phyloP scores from a whole-genome alignment of 1,140 invertebrate genomes.

The Drosophila burlai region DNA sequence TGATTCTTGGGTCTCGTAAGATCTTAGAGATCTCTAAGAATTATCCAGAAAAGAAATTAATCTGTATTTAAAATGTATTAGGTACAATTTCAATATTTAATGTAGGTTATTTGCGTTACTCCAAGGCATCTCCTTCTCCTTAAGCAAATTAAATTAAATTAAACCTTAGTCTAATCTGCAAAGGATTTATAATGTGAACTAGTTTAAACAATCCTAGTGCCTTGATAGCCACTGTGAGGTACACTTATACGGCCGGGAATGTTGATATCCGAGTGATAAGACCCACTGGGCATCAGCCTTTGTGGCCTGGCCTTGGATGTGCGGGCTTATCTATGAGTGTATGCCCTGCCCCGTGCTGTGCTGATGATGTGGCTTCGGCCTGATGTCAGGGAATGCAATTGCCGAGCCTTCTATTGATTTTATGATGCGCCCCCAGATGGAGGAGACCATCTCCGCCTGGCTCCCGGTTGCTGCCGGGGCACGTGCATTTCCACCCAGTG shows the following conservation, averaged over 20 bases:
- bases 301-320: slow-evolving; percentile 40
- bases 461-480: slow-evolving; percentile 27
- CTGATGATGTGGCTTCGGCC: slow-evolving; percentile 42
- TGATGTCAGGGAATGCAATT: slow-evolving; percentile 57
- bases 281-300: slow-evolving; percentile 34
- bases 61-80: no score
- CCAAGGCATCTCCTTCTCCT: no score
- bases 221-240: background rate
- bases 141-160: background rate
- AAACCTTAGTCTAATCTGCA: background rate
- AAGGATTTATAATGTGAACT: background rate
- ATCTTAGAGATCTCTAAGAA: no score
- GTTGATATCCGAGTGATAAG: slow-evolving; percentile 42
- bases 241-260: background rate
- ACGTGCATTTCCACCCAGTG: slow-evolving; percentile 58
- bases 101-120: no score
- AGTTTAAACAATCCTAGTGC: background rate
- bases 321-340: slow-evolving; percentile 5
- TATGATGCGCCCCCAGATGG: slow-evolving; percentile 39
- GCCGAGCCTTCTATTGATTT: slow-evolving; percentile 80
- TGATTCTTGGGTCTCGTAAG: no score
- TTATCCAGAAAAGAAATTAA: no score
- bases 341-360: background rate
- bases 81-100: no score
- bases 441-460: slow-evolving; percentile 6